Evolutionary conservation across 2,888 invertebrate genomes (phyloP), one percentile per base, ranked within the genome.

Genomic region (Salticus scenicus): DNA sequence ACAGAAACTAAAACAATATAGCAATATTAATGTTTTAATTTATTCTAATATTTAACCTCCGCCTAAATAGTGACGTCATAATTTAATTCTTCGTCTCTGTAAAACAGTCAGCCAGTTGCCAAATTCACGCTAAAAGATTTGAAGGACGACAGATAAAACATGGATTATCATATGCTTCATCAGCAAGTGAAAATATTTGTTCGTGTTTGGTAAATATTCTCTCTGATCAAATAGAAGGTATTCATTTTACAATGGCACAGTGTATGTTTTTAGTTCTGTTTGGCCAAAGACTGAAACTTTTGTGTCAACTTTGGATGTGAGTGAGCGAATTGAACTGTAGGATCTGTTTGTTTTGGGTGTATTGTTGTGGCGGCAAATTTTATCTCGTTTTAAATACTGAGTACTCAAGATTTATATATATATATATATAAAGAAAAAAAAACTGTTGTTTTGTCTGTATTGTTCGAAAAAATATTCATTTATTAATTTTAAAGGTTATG

Each of bases 181-280:
- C 70, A 74, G 17, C 10, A 33, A 74, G 63, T 8, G 74, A 63
- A 74, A 74, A 74, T 74, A 74, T 74, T 74, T 74, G 74, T 27
- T 20, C n/a, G 24, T 63, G 74, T 63, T 57, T 74, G 31, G 74
- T 63, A 73, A 73, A 73, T 73, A 73, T 73, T 63, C 33, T 37
- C 69, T 73, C 24, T 73, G 73, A 73, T 73, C 64, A 74, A 74
- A 74, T 63, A 74, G 27, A 64, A 27, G 37, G 33, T 20, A 64
- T 33, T 74, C 41, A 31, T 64, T n/a, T 31, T 28, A 64, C 64
- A 74, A 63, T 64, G 37, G 37, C 24, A 74, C 24, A 20, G 24
- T 20, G 41, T 20, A 64, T 33, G 64, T 74, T 74, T 74, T 31
- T n/a, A 51, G 72, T 70, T 70, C n/a, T 70, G 70, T 70, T 70